Evolutionary conservation across 1,140 invertebrate species (phyloP), one percentile per base, ranked within the genome.

Genomic region (Lordiphosa stackelbergi): DNA sequence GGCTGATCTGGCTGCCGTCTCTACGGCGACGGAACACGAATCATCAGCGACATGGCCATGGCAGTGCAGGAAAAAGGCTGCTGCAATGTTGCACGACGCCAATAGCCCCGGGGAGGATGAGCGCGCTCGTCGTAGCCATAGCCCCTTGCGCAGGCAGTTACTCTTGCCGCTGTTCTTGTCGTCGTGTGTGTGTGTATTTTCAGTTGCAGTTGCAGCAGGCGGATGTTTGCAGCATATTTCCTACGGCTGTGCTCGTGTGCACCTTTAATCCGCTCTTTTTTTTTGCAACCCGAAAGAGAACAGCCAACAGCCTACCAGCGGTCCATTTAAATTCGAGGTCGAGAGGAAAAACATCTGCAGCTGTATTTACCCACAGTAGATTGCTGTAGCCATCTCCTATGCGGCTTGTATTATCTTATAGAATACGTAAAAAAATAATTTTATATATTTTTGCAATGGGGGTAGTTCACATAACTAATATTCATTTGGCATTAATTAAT

Each of bases 151-250:
- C 45, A 59, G 57, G 63, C 63, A 52, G 54, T 55, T 70, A 57
- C 46, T 55, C 46, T 48, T 53, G 36, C 40, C 24, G 54, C 12
- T 42, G 55, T 38, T 35, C 47, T 46, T 7, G 49, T 38, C 43
- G 53, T 45, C 38, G 49, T 52, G 37, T 57, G 57, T 60, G 64
- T 73, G 60, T 66, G 75, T 71, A 70, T 81, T 83, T 77, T 81
- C 75, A 81, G 75, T 72, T 85, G 81, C 81, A 85, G 83, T 74
- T 85, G 81, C 81, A 85, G 83, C 83, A 85, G 75, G 81, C 81
- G 81, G 81, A 85, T 85, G 81, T 85, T 85, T 85, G 69, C 74
- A 83, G 73, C 73, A 77, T 77, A 78, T 83, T 83, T 83, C 73
- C 77, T 83, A 81, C 57, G 77, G 78, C 72, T 51, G 60, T 77